Base-by-base conservation (phyloP, 2,888 invertebrate species). In the Morpho helenor region DNA sequence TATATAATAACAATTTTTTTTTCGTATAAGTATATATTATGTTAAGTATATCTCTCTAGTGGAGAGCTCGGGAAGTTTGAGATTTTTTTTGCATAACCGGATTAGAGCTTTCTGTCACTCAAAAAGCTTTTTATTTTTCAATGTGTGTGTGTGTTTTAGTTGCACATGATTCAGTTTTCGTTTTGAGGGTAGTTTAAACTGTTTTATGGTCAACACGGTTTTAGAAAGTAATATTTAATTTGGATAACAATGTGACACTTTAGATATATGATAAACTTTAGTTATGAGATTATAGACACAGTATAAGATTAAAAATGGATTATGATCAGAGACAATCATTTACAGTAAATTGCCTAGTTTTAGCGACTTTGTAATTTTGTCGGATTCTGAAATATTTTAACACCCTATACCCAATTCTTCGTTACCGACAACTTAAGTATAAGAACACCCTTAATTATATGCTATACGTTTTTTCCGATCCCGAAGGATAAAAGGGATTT, bases 21-120 rank as follows among this genome's bases (percentile, higher is more conserved):
- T 69, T 72, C 69, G 45, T 61, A 59, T 61, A 57, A 44, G 7
- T 69, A 73, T 31, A 31, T 72, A 67, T 71, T 72, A 73, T 69
- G 74, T 56, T 52, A 53, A 73, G 75, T 48, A 68, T 82, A 79
- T 75, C 89, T 90, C 89, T 87, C 87, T 84, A 80, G 90, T 91
- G 90, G 88, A 89, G 89, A 89, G 87, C 90, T 90, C 89, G 82
- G 88, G 89, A 91, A 90, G 90, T 75, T 69, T 70, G 74, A 88
- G 87, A 74, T 69, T 70, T 76, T 75, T 75, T 76, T 76, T 78
- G 75, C 74, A 68, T 70, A 64, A 65, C 61, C 66, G 69, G 67
- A 58, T 68, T 68, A 58, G 75, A 75, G 85, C 85, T 87, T 88
- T 82, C 83, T 85, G 84, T 86, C 85, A 87, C 85, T 75, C 73